Base-by-base conservation (phyloP, 1,140 invertebrate genomes). In the Caenorhabditis tropicalis region DNA sequence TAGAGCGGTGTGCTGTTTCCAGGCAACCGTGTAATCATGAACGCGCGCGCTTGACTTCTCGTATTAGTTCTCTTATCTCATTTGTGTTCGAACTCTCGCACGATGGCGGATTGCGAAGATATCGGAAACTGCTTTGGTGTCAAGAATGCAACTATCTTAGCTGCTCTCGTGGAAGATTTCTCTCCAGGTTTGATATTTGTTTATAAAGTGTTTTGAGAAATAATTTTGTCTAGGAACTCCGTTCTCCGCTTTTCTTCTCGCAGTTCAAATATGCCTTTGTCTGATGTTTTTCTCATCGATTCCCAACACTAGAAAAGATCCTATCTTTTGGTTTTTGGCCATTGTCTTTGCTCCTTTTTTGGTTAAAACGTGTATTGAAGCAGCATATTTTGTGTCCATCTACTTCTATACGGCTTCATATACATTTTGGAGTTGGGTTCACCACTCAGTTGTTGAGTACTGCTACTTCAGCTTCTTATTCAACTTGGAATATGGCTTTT, bases 11-110 rank as follows among this genome's bases (percentile, higher is more conserved):
- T 1, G 36, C n/a, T 24, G 65, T 74, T 12, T 74, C 65, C 65
- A 74, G 43, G 65, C 65, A 74, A 74, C 65, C 36, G 36, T 29
- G n/a, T 74, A 74, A 74, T 74, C 65, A 74, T 43, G 65, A 74
- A 39, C n/a, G 19, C 65, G 36, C 33, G 2, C n/a, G n/a, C 36
- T 74, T 74, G 36, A 43, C 65, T 74, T 74, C 33, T 46, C 65
- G 2, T 33, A 2, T 19, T 24, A 27, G 53, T 29, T n/a, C 24
- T 27, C 27, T 43, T 43, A 6, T 0, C 53, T 24, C 65, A 46
- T 74, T 74, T 10, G 65, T 43, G 36, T 31, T 74, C 15, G 15
- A 27, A 9, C 15, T 43, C 39, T 12, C 12, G 10, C n/a, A 24
- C 21, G 12, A 16, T 43, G 36, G 43, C 43, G 65, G n/a, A 43